Conservation (phyloP, 1,140 invertebrate genomes). For the Hirudo medicinalis region DNA sequence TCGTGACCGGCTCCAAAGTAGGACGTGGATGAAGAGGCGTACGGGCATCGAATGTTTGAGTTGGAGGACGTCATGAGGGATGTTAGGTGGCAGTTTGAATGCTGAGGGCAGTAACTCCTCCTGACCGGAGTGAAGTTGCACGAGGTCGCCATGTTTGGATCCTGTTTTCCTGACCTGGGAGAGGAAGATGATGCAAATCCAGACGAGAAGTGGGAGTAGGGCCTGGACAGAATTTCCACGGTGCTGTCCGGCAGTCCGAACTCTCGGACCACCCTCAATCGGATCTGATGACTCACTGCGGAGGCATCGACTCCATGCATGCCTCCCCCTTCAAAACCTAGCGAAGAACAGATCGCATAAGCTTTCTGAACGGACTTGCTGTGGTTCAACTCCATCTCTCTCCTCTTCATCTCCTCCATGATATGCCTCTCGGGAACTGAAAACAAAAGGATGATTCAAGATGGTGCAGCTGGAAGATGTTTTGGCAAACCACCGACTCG, state of each 20-base stretch:
- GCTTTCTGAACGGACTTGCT: conserved; percentile 65
- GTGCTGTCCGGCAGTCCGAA: conserved; percentile 83
- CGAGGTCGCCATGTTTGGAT: background rate
- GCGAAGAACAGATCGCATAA: conserved; percentile 37
- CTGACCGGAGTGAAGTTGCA: background rate
- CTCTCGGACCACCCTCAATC: conserved; percentile 75
- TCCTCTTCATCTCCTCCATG: conserved; percentile 61
- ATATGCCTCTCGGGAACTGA: conserved; percentile 59
- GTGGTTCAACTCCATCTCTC: conserved; percentile 67
- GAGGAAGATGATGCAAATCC: background rate
- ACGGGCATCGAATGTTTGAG: background rate
- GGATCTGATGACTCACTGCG: conserved; percentile 62
- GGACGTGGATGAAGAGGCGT: conserved; percentile 6
- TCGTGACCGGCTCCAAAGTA: too few relatives aligned
- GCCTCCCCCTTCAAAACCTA: background rate
- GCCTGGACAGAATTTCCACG: conserved; percentile 61
- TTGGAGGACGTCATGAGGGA: background rate
- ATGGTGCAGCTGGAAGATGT: background rate
- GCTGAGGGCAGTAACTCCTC: background rate
- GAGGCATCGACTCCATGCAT: conserved; percentile 47
- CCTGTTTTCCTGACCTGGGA: background rate
- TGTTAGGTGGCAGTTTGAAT: background rate
- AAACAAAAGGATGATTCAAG: conserved; percentile 24
- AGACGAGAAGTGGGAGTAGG: background rate
- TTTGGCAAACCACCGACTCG: conserved; percentile 32